Conservation (phyloP, 2,113 vertebrate species). For the Gulo gulo region DNA sequence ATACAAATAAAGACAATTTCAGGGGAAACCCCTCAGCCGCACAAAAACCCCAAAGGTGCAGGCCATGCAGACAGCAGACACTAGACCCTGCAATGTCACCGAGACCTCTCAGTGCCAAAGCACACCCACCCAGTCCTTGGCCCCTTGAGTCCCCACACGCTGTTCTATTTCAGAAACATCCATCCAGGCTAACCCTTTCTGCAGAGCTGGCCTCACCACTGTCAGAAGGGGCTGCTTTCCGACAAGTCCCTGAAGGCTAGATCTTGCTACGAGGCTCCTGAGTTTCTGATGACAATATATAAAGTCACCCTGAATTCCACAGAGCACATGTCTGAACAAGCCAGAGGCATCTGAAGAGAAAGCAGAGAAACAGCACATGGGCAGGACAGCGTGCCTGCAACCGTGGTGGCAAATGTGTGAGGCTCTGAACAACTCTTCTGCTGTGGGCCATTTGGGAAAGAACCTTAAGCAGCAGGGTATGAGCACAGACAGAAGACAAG, state of each 20-base stretch:
- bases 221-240: not conserved
- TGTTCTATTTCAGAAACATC: not conserved
- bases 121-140: not conserved
- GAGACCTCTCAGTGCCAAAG: not conserved
- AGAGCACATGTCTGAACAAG: not conserved
- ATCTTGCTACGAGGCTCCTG: not conserved
- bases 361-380: not conserved
- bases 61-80: not conserved
- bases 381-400: rapidly evolving
- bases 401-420: rapidly evolving
- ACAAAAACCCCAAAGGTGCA: not conserved
- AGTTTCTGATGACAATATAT: not conserved
- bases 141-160: not conserved
- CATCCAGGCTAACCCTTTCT: not conserved
- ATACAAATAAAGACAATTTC: not conserved
- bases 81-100: not conserved
- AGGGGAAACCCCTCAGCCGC: not conserved
- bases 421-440: rapidly evolving
- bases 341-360: not conserved
- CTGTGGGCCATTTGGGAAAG: not conserved
- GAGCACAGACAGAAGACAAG: not conserved
- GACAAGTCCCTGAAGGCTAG: not conserved
- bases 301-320: not conserved
- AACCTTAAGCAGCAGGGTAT: not conserved
- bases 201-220: not conserved